A percentile compares a stretch with the other conserved stretches of the same genome.
These are phyloP conservation scores for Sandelia bainsii DNA, from an alignment of 2,797 vertebrate genomes.

Conservation along the genomic window DNA sequence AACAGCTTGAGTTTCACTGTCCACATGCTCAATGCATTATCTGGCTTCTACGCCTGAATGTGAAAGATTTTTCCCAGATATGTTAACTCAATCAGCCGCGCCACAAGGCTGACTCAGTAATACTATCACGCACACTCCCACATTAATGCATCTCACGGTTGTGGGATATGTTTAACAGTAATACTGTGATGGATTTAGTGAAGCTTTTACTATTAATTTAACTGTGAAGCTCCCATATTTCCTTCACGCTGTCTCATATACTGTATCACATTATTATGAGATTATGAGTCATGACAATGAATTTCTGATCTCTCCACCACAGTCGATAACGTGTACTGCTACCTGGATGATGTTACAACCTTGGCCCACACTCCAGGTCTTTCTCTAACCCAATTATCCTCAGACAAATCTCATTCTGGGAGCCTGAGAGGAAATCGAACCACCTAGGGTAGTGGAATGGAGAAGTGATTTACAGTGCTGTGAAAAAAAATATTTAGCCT, in stretches of 20 bases:
- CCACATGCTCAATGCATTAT: conserved; percentile 76
- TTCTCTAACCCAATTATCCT: conserved; percentile 75
- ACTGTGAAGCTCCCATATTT: conserved; percentile 53
- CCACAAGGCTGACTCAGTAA: conserved; percentile 71
- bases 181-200: conserved; percentile 56
- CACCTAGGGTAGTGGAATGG: conserved; percentile 10
- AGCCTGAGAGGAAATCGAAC: conserved; percentile 53
- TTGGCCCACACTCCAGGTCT: conserved; percentile 56
- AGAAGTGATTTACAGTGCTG: neutral
- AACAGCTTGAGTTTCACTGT: conserved; percentile 56
- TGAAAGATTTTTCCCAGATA: conserved; percentile 63
- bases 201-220: conserved; percentile 59
- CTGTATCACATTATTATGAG: conserved; percentile 60
- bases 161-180: conserved; percentile 52
- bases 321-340: conserved; percentile 55
- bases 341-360: conserved; percentile 73
- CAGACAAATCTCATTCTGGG: conserved; percentile 82
- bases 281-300: conserved; percentile 64
- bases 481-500: neutral
- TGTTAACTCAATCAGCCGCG: conserved; percentile 70
- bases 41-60: conserved; percentile 40
- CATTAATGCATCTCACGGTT: conserved; percentile 60
- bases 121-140: conserved; percentile 56
- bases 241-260: conserved; percentile 50
- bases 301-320: conserved; percentile 53